Conservation (phyloP, 2,888 invertebrate species). For the Chloroclystis v-ata region DNA sequence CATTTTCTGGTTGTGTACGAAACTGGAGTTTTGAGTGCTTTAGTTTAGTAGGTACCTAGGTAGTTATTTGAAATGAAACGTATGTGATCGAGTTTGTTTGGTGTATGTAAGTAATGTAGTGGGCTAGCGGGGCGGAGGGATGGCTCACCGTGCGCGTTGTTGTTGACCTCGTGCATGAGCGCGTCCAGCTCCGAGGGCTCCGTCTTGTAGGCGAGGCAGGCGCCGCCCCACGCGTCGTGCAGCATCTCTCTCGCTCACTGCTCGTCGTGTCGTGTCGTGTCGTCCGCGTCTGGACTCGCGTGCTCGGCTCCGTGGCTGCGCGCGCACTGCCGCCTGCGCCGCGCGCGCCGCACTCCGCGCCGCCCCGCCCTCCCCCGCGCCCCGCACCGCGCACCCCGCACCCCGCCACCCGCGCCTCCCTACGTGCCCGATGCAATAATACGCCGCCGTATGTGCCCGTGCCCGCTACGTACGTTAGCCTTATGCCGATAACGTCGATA, state of each 20-base stretch:
- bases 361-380: conserved; percentile 9
- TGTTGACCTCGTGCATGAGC: conserved; percentile 64
- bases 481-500: conserved; percentile 1
- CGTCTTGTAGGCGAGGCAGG: conserved; percentile 36
- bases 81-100: too few relatives aligned
- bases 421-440: not conserved
- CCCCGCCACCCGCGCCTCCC: conserved; percentile 9
- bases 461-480: not conserved
- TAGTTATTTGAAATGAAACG: too few relatives aligned
- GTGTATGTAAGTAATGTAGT: not conserved
- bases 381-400: not conserved
- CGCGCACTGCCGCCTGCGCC: conserved; percentile 32
- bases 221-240: conserved; percentile 54
- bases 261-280: not conserved
- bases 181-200: conserved; percentile 60
- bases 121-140: not conserved
- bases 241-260: conserved; percentile 42
- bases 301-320: conserved; percentile 25
- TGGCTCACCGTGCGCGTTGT: conserved; percentile 50
- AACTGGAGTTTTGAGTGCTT: too few relatives aligned
- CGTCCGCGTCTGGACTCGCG: not conserved
- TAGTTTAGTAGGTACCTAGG: too few relatives aligned
- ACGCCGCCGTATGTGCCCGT: not conserved
- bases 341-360: conserved; percentile 28
- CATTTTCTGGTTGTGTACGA: too few relatives aligned